phyloP scores from a whole-genome alignment of 2,888 invertebrate genomes.

The Ichneumoninae sp. region DNA sequence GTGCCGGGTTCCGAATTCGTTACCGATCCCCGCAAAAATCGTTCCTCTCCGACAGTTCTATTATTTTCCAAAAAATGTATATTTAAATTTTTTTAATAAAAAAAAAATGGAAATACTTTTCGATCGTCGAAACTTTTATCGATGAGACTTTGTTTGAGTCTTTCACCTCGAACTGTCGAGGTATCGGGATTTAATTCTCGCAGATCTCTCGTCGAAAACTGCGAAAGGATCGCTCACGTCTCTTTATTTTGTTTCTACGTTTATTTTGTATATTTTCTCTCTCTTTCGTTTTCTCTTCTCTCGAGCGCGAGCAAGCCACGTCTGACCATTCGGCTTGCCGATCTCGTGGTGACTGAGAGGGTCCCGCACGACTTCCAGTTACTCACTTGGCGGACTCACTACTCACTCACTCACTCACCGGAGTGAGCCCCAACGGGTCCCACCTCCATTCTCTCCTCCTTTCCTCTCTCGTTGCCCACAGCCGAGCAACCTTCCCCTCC shows the following conservation, averaged over 20 bases:
- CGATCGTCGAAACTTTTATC: conserved; percentile 23
- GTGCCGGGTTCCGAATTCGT: conserved; percentile 33
- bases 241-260: conserved; percentile 3
- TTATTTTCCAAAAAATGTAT: neutral
- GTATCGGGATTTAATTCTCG: neutral
- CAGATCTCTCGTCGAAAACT: neutral
- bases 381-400: conserved; percentile 81
- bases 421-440: conserved; percentile 60
- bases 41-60: neutral
- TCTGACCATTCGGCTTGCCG: conserved; percentile 84
- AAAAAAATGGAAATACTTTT: neutral
- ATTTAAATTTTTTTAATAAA: neutral
- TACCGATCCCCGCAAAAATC: conserved; percentile 28
- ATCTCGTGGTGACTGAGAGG: conserved; percentile 84
- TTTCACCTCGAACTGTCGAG: neutral
- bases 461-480: conserved; percentile 72
- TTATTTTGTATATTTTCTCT: conserved; percentile 11
- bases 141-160: conserved; percentile 24
- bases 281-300: conserved; percentile 20
- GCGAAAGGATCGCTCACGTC: conserved; percentile 16
- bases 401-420: conserved; percentile 72
- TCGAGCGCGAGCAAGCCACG: conserved; percentile 75
- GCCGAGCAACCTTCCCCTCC: conserved; percentile 59
- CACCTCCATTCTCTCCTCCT: conserved; percentile 77
- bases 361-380: conserved; percentile 81